These are phyloP conservation scores for Tiliacea citrago DNA, from an alignment of 2,888 invertebrate species.

Conservation along the genomic window DNA sequence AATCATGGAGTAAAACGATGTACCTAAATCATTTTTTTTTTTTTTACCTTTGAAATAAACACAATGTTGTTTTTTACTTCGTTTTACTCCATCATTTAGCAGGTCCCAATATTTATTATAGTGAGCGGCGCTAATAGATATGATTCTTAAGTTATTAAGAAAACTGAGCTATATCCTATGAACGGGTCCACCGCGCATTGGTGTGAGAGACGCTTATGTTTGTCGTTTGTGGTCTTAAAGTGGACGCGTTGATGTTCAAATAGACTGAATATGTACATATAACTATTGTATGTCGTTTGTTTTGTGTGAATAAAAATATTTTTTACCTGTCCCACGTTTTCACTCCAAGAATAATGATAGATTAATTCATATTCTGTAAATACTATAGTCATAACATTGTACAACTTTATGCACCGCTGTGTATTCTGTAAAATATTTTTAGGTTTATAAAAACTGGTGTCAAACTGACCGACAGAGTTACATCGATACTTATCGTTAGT, in stretches of 20 bases:
- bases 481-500: background rate
- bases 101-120: background rate
- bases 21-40: no score
- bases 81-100: background rate
- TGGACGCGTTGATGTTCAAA: background rate
- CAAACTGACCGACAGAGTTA: background rate
- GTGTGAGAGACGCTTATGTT: background rate
- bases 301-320: background rate
- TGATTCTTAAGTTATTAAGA: no score
- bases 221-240: background rate
- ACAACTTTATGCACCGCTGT: slow-evolving; percentile 94
- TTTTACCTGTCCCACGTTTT: slow-evolving; percentile 93
- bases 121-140: background rate
- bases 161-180: background rate
- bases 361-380: slow-evolving; percentile 96
- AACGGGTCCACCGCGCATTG: background rate
- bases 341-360: slow-evolving; percentile 95
- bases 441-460: background rate
- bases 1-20: no score
- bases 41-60: no score
- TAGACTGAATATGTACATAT: no score
- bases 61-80: no score
- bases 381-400: slow-evolving; percentile 94
- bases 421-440: slow-evolving; percentile 88
- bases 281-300: background rate